phyloP scores from a whole-genome alignment of 2,797 vertebrate genomes.

The Tenualosa thibaudeaui region DNA sequence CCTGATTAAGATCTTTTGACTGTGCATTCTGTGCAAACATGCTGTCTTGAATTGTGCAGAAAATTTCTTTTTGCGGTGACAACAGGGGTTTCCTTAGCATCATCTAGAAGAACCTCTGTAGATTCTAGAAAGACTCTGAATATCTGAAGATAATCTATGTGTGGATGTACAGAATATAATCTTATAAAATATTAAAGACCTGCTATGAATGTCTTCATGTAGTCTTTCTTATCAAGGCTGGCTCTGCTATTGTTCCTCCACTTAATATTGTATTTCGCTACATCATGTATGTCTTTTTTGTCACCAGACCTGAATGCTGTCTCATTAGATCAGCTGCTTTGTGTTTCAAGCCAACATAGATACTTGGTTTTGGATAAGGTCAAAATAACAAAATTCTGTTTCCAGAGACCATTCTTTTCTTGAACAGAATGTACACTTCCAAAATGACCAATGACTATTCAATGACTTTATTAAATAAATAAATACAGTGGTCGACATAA shows the following conservation, averaged over 20 bases:
- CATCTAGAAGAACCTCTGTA: too few species aligned
- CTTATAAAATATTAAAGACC: background rate
- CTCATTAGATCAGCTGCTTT: background rate
- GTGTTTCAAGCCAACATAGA: too few species aligned
- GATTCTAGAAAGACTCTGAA: background rate
- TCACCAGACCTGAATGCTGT: background rate
- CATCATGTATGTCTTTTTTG: background rate
- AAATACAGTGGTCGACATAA: background rate
- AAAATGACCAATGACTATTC: background rate
- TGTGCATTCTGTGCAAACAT: too few species aligned
- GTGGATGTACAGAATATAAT: background rate
- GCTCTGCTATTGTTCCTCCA: too few species aligned
- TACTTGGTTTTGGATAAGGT: too few species aligned
- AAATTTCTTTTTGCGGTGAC: too few species aligned
- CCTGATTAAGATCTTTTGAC: too few species aligned
- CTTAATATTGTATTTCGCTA: too few species aligned
- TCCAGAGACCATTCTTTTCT: background rate
- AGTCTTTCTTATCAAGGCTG: too few species aligned
- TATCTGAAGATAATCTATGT: background rate
- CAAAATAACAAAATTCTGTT: too few species aligned
- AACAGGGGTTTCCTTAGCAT: too few species aligned
- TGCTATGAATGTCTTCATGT: background rate
- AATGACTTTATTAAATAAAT: conserved; percentile 12
- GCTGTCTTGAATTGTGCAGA: too few species aligned
- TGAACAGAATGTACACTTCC: background rate